These are phyloP conservation scores for Dolichoris vasculosae DNA, from an alignment of 1,140 invertebrate species.

Conservation along the genomic window DNA sequence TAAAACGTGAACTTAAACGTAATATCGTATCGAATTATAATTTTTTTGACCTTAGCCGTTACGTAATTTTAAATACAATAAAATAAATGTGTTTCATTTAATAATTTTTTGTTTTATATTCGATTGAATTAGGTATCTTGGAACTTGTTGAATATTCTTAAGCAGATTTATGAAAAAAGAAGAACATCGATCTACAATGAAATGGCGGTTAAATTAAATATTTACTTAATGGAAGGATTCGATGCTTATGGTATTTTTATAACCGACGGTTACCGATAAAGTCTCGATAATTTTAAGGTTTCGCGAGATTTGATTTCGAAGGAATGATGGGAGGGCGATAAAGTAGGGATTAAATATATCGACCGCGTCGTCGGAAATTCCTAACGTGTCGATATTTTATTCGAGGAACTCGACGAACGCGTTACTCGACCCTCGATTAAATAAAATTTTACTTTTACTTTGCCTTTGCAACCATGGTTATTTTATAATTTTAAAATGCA, in stretches of 20 bases:
- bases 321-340: background rate
- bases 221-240: background rate
- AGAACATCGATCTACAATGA: background rate
- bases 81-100: too few species aligned
- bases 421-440: background rate
- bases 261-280: too few species aligned
- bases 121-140: too few species aligned
- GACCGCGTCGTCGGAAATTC: background rate
- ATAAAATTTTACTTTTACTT: background rate
- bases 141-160: background rate
- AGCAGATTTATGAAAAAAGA: background rate
- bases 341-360: background rate
- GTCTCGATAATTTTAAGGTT: too few species aligned
- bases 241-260: too few species aligned
- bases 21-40: too few species aligned
- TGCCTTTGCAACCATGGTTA: background rate
- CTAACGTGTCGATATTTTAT: slow-evolving; percentile 15
- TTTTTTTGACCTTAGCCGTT: too few species aligned
- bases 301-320: background rate
- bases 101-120: too few species aligned
- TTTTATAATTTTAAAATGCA: background rate
- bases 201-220: background rate
- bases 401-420: background rate
- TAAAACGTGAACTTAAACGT: too few species aligned
- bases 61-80: too few species aligned